Base-by-base conservation (phyloP, 2,113 vertebrate species). In the Sinocyclocheilus anophthalmus region DNA sequence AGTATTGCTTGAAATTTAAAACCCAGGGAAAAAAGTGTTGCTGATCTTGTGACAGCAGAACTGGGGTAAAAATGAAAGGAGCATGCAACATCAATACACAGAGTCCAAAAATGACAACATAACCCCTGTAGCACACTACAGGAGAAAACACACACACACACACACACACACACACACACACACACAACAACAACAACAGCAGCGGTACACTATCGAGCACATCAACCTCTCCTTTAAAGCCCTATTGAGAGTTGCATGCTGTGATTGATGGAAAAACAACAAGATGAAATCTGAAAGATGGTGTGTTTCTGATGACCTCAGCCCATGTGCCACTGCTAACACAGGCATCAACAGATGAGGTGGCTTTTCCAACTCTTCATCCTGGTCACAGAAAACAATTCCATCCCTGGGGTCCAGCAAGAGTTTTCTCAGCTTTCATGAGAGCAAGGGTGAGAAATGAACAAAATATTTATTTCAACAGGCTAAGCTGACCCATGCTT, bases 241-340 rank as follows among this genome's bases (percentile, higher is more conserved):
- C 72, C 79, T 73, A 45, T 33, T 78, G 75, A 88, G 84, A 67
- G 79, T 10, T 57, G 30, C 11, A 33, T 69, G 24, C 59, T 7
- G 72, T 88, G 84, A 86, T 86, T 75, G 72, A 86, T 86, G 80
- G 30, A 30, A 84, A 88, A 86, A 79, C 81, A 65, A 79, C 53
- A 86, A 45, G 63, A 33, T 67, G 70, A 84, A 76, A 80, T 73
- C 82, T 30, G 82, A 76, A 65, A 55, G 39, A 86, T 67, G 63
- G 42, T 65, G 77, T 73, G 63, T 79, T 76, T 86, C 80, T 75
- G 87, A 73, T 83, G 83, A 88, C 87, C 87, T 86, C 70, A 73
- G 79, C 1, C 37, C 13, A 6, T 42, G 77, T 24, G 11, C 55
- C 65, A 33, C 33, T 42, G 61, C 70, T 63, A 79, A 84, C 53